phyloP scores from a whole-genome alignment of 1,140 invertebrate genomes.

The Procambarus virginalis region DNA sequence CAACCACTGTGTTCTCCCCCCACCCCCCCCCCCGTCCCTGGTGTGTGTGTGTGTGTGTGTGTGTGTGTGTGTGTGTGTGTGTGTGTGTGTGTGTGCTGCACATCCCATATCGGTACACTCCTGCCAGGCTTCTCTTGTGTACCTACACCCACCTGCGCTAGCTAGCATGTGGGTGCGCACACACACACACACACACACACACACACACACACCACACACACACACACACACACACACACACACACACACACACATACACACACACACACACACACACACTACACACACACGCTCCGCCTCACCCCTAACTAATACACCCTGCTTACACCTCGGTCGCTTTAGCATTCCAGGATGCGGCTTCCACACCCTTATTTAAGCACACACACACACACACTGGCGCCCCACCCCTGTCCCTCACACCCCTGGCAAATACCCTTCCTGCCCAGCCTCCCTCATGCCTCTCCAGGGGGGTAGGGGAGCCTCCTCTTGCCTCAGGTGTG shows the following conservation, averaged over 20 bases:
- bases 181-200: not conserved
- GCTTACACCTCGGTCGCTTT: not conserved
- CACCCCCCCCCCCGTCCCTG: not conserved
- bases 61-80: too few species aligned
- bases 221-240: not conserved
- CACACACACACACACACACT: too few species aligned
- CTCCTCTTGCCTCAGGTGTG: not conserved
- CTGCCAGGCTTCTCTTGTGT: too few species aligned
- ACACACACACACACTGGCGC: not conserved
- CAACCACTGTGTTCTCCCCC: not conserved
- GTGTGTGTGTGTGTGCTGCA: too few species aligned
- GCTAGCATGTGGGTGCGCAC: too few species aligned
- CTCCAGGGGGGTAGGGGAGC: too few species aligned
- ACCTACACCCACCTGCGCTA: too few species aligned
- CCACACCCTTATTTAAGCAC: not conserved
- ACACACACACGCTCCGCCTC: not conserved
- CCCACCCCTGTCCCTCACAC: slow-evolving; percentile 1
- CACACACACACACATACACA: not conserved
- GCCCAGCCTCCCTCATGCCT: not conserved
- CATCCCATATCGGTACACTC: too few species aligned
- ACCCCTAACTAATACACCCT: not conserved
- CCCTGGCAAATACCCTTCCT: not conserved
- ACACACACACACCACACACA: not conserved
- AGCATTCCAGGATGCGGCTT: not conserved
- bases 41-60: too few species aligned